Conservation (phyloP, 2,797 vertebrate genomes). For the Scolopax rusticola region DNA sequence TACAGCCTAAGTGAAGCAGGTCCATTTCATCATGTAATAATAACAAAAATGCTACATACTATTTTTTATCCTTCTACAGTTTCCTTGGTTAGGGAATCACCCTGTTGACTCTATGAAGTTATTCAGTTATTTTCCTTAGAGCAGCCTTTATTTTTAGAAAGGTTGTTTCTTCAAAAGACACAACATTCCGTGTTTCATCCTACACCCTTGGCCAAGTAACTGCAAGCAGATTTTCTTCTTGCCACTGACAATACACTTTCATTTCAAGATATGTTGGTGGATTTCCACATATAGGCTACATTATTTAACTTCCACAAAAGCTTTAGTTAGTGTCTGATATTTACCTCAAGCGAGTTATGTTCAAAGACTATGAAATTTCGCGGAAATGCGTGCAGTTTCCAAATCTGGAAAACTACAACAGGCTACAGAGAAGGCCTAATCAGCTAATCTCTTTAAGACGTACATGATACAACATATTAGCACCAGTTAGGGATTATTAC, state of each 20-base stretch:
- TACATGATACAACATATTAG: neutral
- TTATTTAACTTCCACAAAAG: neutral
- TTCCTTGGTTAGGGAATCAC: neutral
- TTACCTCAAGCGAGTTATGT: neutral
- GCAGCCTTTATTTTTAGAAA: neutral
- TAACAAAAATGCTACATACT: neutral
- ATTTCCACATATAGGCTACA: neutral
- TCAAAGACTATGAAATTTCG: neutral
- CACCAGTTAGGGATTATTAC: neutral
- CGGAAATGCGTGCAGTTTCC: neutral
- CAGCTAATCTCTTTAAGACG: neutral
- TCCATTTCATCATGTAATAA: neutral
- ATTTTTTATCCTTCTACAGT: neutral
- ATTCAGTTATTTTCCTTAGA: neutral
- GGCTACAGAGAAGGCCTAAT: neutral
- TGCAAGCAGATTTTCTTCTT: neutral
- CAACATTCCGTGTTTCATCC: neutral
- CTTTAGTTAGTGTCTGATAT: neutral
- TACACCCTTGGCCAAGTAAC: neutral
- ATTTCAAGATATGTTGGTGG: neutral
- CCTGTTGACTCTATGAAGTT: neutral
- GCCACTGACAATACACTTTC: neutral
- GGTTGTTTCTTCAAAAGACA: neutral
- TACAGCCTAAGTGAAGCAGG: neutral
- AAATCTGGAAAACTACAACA: neutral